These are phyloP conservation scores for Connochaetes taurinus DNA, from an alignment of 2,113 vertebrate species.

Conservation along the genomic window DNA sequence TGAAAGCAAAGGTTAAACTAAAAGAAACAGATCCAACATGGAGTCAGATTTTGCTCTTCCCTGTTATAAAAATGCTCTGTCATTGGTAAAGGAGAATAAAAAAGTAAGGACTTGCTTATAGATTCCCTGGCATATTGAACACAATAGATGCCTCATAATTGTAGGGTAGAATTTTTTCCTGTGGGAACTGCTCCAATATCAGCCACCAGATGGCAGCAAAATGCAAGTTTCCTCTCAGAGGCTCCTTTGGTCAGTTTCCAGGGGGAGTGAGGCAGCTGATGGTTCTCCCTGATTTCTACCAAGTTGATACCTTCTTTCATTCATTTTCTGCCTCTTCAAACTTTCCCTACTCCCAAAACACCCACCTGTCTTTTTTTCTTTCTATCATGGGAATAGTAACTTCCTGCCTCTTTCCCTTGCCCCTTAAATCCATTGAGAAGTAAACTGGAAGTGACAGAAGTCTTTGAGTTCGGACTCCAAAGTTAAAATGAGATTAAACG, in stretches of 20 bases:
- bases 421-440: background rate
- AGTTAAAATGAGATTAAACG: background rate
- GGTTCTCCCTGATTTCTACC: background rate
- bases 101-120: background rate
- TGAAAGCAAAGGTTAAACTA: background rate
- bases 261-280: background rate
- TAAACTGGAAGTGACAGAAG: conserved; percentile 7
- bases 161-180: background rate
- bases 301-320: background rate
- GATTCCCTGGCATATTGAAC: background rate
- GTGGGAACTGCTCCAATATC: background rate
- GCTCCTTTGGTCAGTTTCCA: background rate
- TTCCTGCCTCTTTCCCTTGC: background rate
- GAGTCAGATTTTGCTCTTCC: background rate
- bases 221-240: conserved; percentile 44
- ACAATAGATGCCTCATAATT: rapidly evolving
- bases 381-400: background rate
- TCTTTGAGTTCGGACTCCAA: conserved; percentile 7
- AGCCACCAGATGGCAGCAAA: conserved; percentile 72
- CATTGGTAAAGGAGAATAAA: background rate
- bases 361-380: background rate
- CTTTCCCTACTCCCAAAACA: background rate
- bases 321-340: background rate
- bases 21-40: background rate
- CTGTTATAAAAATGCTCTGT: background rate